Evolutionary conservation across 2,797 vertebrate genomes (phyloP), one percentile per base, ranked within the genome.

Genomic region (Neosilurus mollespiculum): DNA sequence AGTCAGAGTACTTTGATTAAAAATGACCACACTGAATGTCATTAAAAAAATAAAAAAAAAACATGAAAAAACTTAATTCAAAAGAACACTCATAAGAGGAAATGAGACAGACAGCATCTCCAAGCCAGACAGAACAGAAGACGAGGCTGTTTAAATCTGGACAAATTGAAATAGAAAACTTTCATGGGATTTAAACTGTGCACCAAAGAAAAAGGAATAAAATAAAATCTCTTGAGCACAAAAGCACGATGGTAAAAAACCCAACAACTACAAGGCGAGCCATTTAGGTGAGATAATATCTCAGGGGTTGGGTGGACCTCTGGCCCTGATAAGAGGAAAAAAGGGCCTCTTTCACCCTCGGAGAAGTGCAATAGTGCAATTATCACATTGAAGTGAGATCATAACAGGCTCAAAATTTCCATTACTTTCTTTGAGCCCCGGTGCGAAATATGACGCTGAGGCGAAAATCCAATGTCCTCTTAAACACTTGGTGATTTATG

Each of bases 401-500:
- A 86, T 86, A 81, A 86, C 84, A 67, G 82, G 11, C 83, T 87
- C 73, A 85, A 71, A 80, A 53, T 82, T 85, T 86, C 82, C 86
- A 81, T 83, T 67, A 77, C 84, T 85, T 62, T 86, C 64, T 66
- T 80, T 82, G 15, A 80, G 71, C 80, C 84, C 61, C 65, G 75
- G 76, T 53, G 83, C 37, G 83, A 87, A 87, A 86, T 83, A 70
- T 83, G 82, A 87, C 75, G 84, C 84, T 37, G 73, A 79, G 4
- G 70, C 54, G 87, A 89, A 86, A 84, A 85, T 84, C 88, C 92
- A 91, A 92, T 86, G 91, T 91, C 89, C 84, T 89, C 78, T 85
- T 93, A 92, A 94, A 91, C 89, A 87, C 88, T 69, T 76, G 10
- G 87, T 92, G 92, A 92, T 93, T 91, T 81, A 87, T 92, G 90